A percentile compares a stretch with the other conserved stretches of the same genome.
Conservation (phyloP, 2,113 vertebrate species). For the Cettia cetti region DNA sequence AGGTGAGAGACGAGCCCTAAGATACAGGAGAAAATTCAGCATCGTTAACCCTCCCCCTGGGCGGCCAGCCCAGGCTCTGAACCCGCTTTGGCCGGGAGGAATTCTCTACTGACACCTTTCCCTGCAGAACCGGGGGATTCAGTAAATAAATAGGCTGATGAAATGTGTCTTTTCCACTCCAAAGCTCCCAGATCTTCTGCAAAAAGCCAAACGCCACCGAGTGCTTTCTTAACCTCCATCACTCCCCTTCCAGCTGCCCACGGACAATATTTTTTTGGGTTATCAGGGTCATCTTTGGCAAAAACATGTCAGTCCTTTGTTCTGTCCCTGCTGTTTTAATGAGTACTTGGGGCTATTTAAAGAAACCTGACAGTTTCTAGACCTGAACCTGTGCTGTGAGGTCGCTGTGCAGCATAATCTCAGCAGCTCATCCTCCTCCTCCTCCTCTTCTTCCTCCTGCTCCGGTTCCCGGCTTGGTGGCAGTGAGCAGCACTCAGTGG, state of each 20-base stretch:
- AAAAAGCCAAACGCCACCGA: neutral
- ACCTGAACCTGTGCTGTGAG: neutral
- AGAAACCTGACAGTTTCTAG: neutral
- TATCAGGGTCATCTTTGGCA: neutral
- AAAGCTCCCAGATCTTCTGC: neutral
- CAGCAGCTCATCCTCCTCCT: neutral
- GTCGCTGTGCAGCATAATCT: neutral
- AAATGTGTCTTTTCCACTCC: neutral
- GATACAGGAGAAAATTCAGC: neutral
- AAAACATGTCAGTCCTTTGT: neutral
- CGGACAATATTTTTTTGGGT: neutral
- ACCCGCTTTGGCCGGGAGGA: neutral
- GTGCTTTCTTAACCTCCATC: neutral
- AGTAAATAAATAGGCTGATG: neutral
- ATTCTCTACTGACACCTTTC: neutral
- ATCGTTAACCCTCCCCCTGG: neutral
- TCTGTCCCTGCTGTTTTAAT: neutral
- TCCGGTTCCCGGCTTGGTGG: neutral
- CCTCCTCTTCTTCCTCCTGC: neutral
- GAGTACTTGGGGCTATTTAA: neutral
- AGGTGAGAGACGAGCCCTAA: neutral
- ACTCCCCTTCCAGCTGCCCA: neutral
- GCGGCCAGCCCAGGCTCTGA: neutral
- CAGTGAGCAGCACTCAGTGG: rapidly evolving
- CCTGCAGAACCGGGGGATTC: neutral